A percentile compares a stretch with the other conserved stretches of the same genome.
These are phyloP conservation scores for Drosophila trapezifrons DNA, from an alignment of 1,140 invertebrate species.

Conservation along the genomic window DNA sequence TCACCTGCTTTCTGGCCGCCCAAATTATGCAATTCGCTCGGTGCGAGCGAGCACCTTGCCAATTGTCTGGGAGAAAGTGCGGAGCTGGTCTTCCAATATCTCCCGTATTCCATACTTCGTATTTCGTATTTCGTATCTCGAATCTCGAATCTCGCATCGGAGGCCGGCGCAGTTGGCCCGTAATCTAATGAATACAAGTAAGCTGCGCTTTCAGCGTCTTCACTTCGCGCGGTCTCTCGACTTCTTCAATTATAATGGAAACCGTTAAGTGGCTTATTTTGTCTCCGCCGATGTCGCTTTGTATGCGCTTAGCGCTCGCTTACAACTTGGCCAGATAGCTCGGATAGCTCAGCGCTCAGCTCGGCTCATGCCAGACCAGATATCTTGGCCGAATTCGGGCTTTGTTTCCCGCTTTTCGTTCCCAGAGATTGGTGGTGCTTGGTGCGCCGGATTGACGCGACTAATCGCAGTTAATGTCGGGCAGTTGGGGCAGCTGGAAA, in stretches of 20 bases:
- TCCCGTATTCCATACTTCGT: constrained; percentile 57
- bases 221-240: constrained; percentile 38
- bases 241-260: constrained; percentile 76
- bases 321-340: constrained; percentile 47
- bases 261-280: constrained; percentile 82
- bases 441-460: constrained; percentile 36
- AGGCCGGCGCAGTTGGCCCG: constrained; percentile 45
- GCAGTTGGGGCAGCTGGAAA: constrained; percentile 54
- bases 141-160: constrained; percentile 44
- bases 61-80: constrained; percentile 77
- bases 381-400: constrained; percentile 36
- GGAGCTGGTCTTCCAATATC: constrained; percentile 70
- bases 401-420: constrained; percentile 33
- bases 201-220: constrained; percentile 45
- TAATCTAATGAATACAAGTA: constrained; percentile 70
- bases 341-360: constrained; percentile 6
- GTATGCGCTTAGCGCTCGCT: constrained; percentile 54
- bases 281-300: constrained; percentile 56
- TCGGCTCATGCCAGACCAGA: constrained; percentile 58
- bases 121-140: constrained; percentile 52
- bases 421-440: constrained; percentile 34
- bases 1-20: constrained; percentile 41
- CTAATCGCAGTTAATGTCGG: constrained; percentile 65
- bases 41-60: constrained; percentile 50
- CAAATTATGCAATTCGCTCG: constrained; percentile 66